Conservation (phyloP, 2,888 invertebrate species). For the Druceiella hillmani region DNA sequence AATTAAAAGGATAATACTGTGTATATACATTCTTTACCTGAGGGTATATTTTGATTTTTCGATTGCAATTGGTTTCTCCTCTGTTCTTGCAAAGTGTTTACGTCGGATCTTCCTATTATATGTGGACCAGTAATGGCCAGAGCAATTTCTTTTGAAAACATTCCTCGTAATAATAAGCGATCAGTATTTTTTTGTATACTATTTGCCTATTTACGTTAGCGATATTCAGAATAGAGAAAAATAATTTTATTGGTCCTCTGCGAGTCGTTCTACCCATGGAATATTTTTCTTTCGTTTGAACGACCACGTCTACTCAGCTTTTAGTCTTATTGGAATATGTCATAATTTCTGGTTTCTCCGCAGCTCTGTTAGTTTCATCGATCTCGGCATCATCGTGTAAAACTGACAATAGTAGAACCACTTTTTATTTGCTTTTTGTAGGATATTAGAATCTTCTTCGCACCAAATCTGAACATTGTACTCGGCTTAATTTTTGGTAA, state of each 20-base stretch:
- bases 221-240: conserved; percentile 24
- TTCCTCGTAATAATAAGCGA: conserved; percentile 1
- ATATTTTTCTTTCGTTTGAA: conserved; percentile 27
- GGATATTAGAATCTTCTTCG: conserved; percentile 17
- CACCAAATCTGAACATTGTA: conserved; percentile 16
- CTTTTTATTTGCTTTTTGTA: conserved; percentile 23
- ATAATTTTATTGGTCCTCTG: conserved; percentile 26
- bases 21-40: too few relatives aligned
- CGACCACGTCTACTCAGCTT: conserved; percentile 27
- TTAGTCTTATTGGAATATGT: conserved; percentile 26
- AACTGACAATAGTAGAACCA: conserved; percentile 23
- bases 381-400: conserved; percentile 21
- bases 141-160: conserved; percentile 8
- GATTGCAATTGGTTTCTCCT: too few relatives aligned
- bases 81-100: too few relatives aligned
- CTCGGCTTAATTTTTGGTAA: conserved; percentile 11
- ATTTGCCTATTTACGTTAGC: conserved; percentile 25
- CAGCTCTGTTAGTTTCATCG: conserved; percentile 17
- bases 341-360: conserved; percentile 23
- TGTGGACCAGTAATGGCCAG: conserved; percentile 6
- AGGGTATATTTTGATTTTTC: too few relatives aligned
- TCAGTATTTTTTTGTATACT: conserved; percentile 18
- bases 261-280: conserved; percentile 24
- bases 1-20: too few relatives aligned
- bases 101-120: too few relatives aligned